Base-by-base conservation (phyloP, 2,888 invertebrate species). In the Drosophila kokeensis region DNA sequence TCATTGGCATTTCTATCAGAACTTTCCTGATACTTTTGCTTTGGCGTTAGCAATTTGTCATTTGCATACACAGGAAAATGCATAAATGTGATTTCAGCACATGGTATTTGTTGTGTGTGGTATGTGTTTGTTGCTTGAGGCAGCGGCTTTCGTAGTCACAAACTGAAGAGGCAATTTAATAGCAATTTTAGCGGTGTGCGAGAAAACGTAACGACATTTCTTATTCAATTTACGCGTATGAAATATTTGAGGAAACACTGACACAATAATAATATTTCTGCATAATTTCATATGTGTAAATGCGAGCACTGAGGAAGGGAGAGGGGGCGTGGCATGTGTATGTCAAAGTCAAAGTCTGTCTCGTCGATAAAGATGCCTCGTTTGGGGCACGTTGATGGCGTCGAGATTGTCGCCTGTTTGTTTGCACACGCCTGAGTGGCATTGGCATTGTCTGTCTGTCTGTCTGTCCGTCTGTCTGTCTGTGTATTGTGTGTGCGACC, bases 371-470 rank as follows among this genome's bases (percentile, higher is more conserved):
- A 61, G 84, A 82, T 79, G 79, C 65, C 55, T 79, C 63, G 74
- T 52, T 63, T 61, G n/a, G 15, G 70, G 52, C 70, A 60, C 58
- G 53, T 69, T 68, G 82, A 85, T 75, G 86, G 83, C 70, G 72
- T 67, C 55, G 77, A 83, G 68, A 71, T 74, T 87, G 76, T 82
- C 88, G 86, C 73, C 60, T 73, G 82, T 82, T 81, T 83, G 75
- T 89, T 78, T 90, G 87, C 89, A 83, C 76, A 76, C 67, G 89
- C 84, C 72, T 87, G 81, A 90, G 80, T 88, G 90, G 72, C 89
- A 80, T 83, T 83, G 90, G 71, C 74, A 79, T 73, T 73, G 87
- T 50, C 45, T 32, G 34, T 36, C 52, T 30, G 66, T 30, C 40
- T 15, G 34, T 36, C 45, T 34, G 8, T 69, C 21, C 7, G 45